Evolutionary conservation across 1,140 invertebrate species (phyloP), one percentile per base, ranked within the genome.

Genomic region (Pteromalus puparum): DNA sequence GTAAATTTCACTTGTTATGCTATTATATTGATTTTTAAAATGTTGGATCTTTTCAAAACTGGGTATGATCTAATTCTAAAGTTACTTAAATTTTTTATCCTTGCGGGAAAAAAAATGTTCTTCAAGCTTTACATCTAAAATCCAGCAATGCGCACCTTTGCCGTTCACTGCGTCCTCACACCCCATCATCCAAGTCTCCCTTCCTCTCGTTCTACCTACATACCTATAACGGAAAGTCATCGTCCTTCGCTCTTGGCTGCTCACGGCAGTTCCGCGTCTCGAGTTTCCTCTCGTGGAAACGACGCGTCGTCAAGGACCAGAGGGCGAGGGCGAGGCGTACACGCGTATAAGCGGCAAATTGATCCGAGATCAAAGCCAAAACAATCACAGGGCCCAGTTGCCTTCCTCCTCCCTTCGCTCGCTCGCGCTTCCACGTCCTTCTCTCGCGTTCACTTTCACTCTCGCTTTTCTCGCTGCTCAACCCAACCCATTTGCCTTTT

Each of bases 281-380:
- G 70, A 75, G 83, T 84, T 84, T 74, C 83, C 83, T 80, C 68
- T 74, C 77, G 72, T 81, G 78, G 61, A 84, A 84, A 53, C 83
- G 79, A 85, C 81, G 74, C 84, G 84, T 79, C 76, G 84, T 82
- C 83, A 85, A 85, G 83, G 73, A 85, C 70, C 80, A 24, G 65
- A 77, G 79, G 46, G 79, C 76, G 72, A 48, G n/a, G 34, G 42
- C 30, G n/a, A 61, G 48, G 76, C 79, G 85, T 84, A 87, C 88
- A 87, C 89, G 90, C 90, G 89, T 91, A 90, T 88, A 90, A 90
- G 89, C 90, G 89, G 92, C 92, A 93, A 93, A 93, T 93, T 93
- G 92, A 92, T 92, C 92, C 91, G 90, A 92, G 92, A 92, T 93
- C 92, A 93, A 93, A 92, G 92, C 91, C 90, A 91, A 92, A 92